A percentile compares a stretch with the other conserved stretches of the same genome.
Evolutionary conservation across 2,888 invertebrate species (phyloP).

Genomic region (Euphydryas editha): DNA sequence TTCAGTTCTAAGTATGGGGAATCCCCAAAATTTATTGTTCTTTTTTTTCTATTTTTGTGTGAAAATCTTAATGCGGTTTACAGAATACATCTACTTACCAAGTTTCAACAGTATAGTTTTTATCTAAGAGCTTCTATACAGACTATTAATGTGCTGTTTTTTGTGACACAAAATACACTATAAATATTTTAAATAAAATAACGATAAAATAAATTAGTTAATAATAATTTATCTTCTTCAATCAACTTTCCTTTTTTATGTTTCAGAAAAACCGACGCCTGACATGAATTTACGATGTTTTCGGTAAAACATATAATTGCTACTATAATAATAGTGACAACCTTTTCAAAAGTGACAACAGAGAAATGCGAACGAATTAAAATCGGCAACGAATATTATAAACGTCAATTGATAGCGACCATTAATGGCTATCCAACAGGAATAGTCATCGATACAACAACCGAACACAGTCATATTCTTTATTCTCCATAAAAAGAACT

Average conservation of each 20-base stretch:
- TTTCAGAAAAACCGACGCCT: constrained; percentile 41
- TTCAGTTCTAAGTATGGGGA: no score
- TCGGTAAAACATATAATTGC: constrained; percentile 45
- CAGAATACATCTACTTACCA: no score
- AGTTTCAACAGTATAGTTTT: no score
- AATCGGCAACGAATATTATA: constrained; percentile 71
- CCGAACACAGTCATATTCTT: constrained; percentile 76
- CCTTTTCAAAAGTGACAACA: constrained; percentile 39
- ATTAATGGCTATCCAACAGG: constrained; percentile 75
- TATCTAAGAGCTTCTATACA: no score
- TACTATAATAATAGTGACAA: constrained; percentile 43
- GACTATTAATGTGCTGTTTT: no score
- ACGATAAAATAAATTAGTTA: no score
- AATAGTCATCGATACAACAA: constrained; percentile 67
- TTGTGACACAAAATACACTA: no score
- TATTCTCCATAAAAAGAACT: constrained; percentile 72
- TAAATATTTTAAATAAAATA: no score
- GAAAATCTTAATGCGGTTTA: no score
- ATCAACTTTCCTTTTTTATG: constrained; percentile 26
- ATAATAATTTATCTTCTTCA: no score
- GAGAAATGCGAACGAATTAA: constrained; percentile 73
- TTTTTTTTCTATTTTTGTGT: no score
- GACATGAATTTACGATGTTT: constrained; percentile 59
- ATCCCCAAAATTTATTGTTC: no score
- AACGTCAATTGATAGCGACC: constrained; percentile 69